Percentiles rank a stretch among this genome's conserved stretches.
Conservation (phyloP, 2,113 vertebrate species). For the Pseudopipra pipra region DNA sequence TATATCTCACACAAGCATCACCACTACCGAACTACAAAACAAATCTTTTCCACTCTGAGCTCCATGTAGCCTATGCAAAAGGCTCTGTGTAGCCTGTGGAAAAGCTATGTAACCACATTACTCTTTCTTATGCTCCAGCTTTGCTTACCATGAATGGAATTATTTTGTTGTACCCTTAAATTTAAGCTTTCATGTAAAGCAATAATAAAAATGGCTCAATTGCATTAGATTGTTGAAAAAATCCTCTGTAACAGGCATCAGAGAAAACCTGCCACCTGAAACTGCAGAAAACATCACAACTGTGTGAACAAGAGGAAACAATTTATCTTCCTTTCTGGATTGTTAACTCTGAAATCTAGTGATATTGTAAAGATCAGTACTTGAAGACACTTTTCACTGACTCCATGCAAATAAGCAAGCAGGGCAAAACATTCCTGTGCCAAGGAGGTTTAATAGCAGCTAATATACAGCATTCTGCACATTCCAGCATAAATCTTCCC, state of each 20-base stretch:
- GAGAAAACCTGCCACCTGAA: not conserved
- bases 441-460: not conserved
- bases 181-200: not conserved
- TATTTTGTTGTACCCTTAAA: not conserved
- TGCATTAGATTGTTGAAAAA: not conserved
- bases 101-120: not conserved
- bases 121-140: not conserved
- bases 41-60: not conserved
- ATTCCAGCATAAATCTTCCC: constrained; percentile 8
- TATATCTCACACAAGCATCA: not conserved
- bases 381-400: not conserved
- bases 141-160: not conserved
- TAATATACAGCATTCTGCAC: constrained; percentile 39
- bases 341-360: not conserved
- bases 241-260: not conserved
- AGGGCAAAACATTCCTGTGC: not conserved
- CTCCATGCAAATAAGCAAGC: not conserved
- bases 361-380: not conserved
- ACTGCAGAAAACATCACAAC: not conserved
- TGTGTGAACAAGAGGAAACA: not conserved
- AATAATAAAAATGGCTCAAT: not conserved
- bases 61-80: not conserved
- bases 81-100: not conserved
- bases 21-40: not conserved
- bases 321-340: not conserved